Evolutionary conservation across 2,797 vertebrate species (phyloP), one percentile per base, ranked within the genome.

Genomic region (Sebastes trivittatus): DNA sequence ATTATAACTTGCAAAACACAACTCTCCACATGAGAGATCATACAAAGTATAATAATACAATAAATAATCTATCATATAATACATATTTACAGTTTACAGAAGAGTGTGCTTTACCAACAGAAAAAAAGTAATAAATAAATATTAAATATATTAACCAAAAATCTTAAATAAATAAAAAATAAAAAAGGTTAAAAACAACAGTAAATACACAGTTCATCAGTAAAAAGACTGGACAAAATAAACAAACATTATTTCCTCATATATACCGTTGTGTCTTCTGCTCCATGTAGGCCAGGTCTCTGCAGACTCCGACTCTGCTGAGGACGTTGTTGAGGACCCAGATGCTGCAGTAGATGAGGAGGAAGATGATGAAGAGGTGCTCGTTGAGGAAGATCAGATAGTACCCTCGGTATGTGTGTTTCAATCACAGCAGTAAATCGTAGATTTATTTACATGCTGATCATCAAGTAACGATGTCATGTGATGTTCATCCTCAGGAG

Each of bases 341-440:
- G 94, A 95, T 27, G 90, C 86, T 64, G 92, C 90, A 1, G 90
- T 94, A 2, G 95, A 96, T 25, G 96, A 96, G 36, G 95, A 96
- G 59, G 95, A 96, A 9, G 95, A 95, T 11, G 95, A 95, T 0
- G 95, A 96, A 16, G 95, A 95, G 22, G 89, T 84, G 22, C 89
- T 95, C 0, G 88, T 95, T 38, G 94, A 95, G 64, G 95, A 96
- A 71, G 90, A 95, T 79, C 94, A 95, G 69, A 88, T 94, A 3
- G 90, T 92, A 77, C 73, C 83, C 4, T n/a, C 86, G 22, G 96
- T 96, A 77, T 65, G 92, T 46, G 13, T 8, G 3, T 16, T 60
- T 42, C 27, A 27, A 30, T 59, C 29, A 9, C 11, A 54, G 38
- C 18, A 10, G 20, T 25, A 7, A 11, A n/a, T 7, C 1, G 1